Base-by-base conservation (phyloP, 2,113 vertebrate genomes). In the Corvus hawaiiensis region DNA sequence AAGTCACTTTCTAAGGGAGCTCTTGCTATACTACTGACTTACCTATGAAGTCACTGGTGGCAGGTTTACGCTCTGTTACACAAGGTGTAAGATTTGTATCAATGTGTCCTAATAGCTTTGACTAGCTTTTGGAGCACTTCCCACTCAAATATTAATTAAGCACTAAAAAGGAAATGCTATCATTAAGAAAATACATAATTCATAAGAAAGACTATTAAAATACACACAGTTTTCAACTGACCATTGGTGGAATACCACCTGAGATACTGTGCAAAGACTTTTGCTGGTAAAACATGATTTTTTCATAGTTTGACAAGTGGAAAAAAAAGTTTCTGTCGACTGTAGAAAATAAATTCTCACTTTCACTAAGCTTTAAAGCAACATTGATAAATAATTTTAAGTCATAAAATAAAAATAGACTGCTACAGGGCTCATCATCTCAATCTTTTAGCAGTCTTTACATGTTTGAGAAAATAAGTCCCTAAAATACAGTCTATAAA, bases 401-500 rank as follows among this genome's bases (percentile, higher is more conserved):
- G 93, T 86, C 80, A 90, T 61, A 23, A 71, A 82, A 52, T 85
- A 96, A 97, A 97, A 90, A 30, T 33, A 86, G 72, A 75, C 32
- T 89, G 49, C 84, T 96, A 93, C 23, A 93, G 49, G 39, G 94
- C 44, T 94, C 44, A 15, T 87, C 10, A 51, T 84, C 82, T 89
- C 82, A 95, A 91, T 84, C 82, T 90, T 93, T 82, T 93, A 96
- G 87, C 92, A 95, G 59, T 63, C 84, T 92, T 96, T 89, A 90
- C 24, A 95, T 80, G 73, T 95, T 96, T 94, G 89, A 95, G 84
- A 85, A 96, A 95, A 93, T 90, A 82, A 89, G 61, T 95, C 67
- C 73, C 91, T 54, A 96, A 97, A 97, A 97, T 82, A 95, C 54
- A 91, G 55, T 92, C 49, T 72, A 91, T 94, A 97, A 94, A 94